Percentiles rank a stretch among this genome's conserved stretches.
phyloP scores from a whole-genome alignment of 1,140 invertebrate species.

The Polypedilum vanderplanki region DNA sequence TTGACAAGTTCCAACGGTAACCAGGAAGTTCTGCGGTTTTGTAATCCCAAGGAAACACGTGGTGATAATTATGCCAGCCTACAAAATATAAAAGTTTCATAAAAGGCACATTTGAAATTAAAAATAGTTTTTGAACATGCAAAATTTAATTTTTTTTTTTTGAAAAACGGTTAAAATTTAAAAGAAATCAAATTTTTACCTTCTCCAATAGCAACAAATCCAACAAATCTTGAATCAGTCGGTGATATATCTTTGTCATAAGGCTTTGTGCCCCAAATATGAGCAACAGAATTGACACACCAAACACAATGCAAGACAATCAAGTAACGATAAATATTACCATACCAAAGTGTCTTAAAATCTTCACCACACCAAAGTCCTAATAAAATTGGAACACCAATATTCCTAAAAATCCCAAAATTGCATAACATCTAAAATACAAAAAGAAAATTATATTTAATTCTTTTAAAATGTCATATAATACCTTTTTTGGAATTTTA shows the following conservation, averaged over 20 bases:
- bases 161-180: background rate
- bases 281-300: slow-evolving; percentile 67
- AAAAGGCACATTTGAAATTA: too few relatives aligned
- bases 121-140: too few relatives aligned
- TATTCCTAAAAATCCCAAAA: slow-evolving; percentile 52
- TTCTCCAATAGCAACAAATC: background rate
- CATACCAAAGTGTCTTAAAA: slow-evolving; percentile 43
- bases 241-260: slow-evolving; percentile 53
- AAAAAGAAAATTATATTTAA: too few relatives aligned
- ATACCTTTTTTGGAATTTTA: slow-evolving; percentile 61
- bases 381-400: slow-evolving; percentile 63
- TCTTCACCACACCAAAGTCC: slow-evolving; percentile 51
- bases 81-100: slow-evolving; percentile 45
- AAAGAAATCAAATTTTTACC: background rate
- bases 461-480: background rate
- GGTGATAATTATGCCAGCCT: slow-evolving; percentile 75
- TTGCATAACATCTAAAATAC: background rate
- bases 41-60: slow-evolving; percentile 72
- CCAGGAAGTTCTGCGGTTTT: slow-evolving; percentile 57
- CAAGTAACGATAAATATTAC: slow-evolving; percentile 48
- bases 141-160: too few relatives aligned
- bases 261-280: slow-evolving; percentile 53
- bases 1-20: slow-evolving; percentile 63
- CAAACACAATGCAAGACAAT: slow-evolving; percentile 63
- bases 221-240: background rate